Base-by-base conservation (phyloP, 2,113 vertebrate genomes). In the Mesembrinibis cayennensis region DNA sequence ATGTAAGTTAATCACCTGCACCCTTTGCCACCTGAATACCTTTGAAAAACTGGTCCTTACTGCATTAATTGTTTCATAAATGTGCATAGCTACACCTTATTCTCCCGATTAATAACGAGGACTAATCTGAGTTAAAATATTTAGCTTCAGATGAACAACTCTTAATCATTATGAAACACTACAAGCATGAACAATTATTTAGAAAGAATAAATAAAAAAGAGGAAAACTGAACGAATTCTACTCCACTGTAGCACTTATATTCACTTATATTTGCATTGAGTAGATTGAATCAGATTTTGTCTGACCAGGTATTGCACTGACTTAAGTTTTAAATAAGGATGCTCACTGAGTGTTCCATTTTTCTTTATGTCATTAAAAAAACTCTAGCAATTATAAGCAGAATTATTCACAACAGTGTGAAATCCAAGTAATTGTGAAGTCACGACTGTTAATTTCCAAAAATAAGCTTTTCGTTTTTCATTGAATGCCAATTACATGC, bases 401-500 rank as follows among this genome's bases (percentile, higher is more conserved):
- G 67, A 89, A 91, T 89, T 91, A 82, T 89, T 63, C 82, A 94
- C 82, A 90, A 93, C 25, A 61, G 38, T 78, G 38, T 83, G 34
- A 91, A 84, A 91, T 84, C 30, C 63, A 94, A 94, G 59, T 66
- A 72, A 82, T 50, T 69, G 77, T 96, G 87, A 96, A 95, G 82
- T 96, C 89, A 96, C 65, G 30, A 95, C 84, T 63, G 70, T 69
- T 97, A 79, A 91, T 83, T 95, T 90, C 97, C 87, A 65, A 96
- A 97, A 95, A 92, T 86, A 95, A 93, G 59, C 73, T 80, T 88
- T 73, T 95, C 52, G 70, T 96, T 95, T 93, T 87, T 91, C 89
- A 91, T 21, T 61, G n/a, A 92, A 84, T 38, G 50, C 66, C 93
- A 97, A 90, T 87, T 90, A 95, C 69, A 89, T 74, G 86, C 80